Evolutionary conservation across 2,888 invertebrate genomes (phyloP), one percentile per base, ranked within the genome.

Genomic region (Bellardia bayeri): DNA sequence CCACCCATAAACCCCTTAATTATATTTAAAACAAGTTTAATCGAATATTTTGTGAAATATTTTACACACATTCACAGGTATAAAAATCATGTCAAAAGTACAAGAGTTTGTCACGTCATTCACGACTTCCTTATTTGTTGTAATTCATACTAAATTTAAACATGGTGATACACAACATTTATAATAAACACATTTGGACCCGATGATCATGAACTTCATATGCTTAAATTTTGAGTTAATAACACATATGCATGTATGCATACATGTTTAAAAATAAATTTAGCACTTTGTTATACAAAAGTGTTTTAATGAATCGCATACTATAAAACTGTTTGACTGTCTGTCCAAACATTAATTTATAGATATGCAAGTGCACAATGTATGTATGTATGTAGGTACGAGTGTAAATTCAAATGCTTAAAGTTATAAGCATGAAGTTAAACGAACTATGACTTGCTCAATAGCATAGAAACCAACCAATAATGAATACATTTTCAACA

Each of bases 171-270:
- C n/a, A 63, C 37, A 85, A 23, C 8, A 61, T 7, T 45, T 45
- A 54, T 63, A 66, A 76, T 61, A 45, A 75, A 63, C 42, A 72
- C 51, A 81, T 76, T 75, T 76, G 30, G 14, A 76, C 54, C 45
- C 37, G n/a, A 69, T 82, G 74, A 80, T 72, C 80, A 37, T 85
- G 86, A 86, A 79, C 86, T 86, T 86, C 54, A 74, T 69, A 42
- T 40, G 33, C 7, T 13, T 45, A 33, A 49, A 40, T 78, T 68
- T 63, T 58, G 14, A 68, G 23, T 74, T 40, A 37, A 68, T 84
- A 56, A 63, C 5, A 23, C 16, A 58, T 13, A 61, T 23, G 23
- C 23, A 23, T 23, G 23, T 1, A 23, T 23, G 23, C 1, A 23
- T 23, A 23, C 0, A 23, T 23, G 23, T 23, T 23, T 23, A 23